Base-by-base conservation (phyloP, 1,140 invertebrate genomes). In the Drosophila pallidifrons region DNA sequence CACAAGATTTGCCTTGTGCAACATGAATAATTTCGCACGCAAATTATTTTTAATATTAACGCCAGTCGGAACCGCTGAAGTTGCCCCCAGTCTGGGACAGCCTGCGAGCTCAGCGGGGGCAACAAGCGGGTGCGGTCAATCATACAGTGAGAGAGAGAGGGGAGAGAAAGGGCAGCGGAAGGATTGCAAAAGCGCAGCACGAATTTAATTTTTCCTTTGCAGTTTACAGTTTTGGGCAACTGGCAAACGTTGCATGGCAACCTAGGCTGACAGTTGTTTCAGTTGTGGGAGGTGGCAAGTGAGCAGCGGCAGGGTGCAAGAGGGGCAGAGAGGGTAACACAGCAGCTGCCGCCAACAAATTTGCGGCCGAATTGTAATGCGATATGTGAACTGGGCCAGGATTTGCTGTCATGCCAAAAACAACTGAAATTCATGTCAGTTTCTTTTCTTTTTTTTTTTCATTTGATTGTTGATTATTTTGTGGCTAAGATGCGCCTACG, bases 31-130 rank as follows among this genome's bases (percentile, higher is more conserved):
- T 81, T 87, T 81, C 68, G 81, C 75, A 77, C 63, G 74, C 68
- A 77, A 89, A 88, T 89, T 81, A 85, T 85, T 81, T 81, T 81
- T 76, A 83, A 75, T 77, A 80, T 88, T 88, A 80, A 77, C 69
- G 66, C 82, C 63, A 69, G 71, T 57, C 65, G 43, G 11, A 46
- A 28, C 11, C 54, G 54, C 54, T 41, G 35, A 20, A 57, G 54
- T 55, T 55, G 32, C 52, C 54, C 28, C 41, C 41, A 43, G n/a
- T 10, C 8, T 10, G 38, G 38, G 38, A 11, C 45, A 41, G 4
- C 20, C 25, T 35, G 16, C 13, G 35, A 32, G 30, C 30, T 8
- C 30, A 28, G 11, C 45, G 25, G 11, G 41, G 28, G 15, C 30
- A 46, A 15, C 28, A 16, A 54, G 63, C 64, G 65, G 65, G 51